Conservation (phyloP, 2,888 invertebrate genomes). For the Agrochola circellaris region DNA sequence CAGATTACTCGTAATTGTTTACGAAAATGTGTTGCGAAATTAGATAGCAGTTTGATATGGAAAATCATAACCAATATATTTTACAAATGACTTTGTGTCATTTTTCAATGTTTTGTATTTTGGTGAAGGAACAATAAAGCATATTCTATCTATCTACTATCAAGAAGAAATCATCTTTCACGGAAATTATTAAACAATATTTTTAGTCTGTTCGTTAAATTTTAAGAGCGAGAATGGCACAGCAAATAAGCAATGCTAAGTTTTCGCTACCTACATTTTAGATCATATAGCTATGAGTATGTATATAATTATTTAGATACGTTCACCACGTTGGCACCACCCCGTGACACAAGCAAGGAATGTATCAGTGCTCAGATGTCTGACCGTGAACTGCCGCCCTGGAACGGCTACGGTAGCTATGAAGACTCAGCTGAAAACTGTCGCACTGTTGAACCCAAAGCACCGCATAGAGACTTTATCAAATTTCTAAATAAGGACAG, state of each 20-base stretch:
- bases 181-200: neutral
- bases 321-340: slow-evolving; percentile 91
- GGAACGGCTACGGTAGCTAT: slow-evolving; percentile 97
- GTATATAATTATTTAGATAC: slow-evolving; percentile 84
- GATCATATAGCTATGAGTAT: neutral
- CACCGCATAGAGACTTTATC: slow-evolving; percentile 94
- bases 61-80: neutral
- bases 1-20: no score
- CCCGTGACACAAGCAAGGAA: slow-evolving; percentile 79
- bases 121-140: neutral
- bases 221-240: neutral
- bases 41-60: neutral
- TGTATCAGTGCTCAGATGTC: slow-evolving; percentile 76
- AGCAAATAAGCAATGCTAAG: neutral
- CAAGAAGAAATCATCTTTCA: neutral
- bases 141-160: neutral
- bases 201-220: neutral
- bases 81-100: neutral
- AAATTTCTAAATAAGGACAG: slow-evolving; percentile 95
- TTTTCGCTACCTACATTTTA: neutral
- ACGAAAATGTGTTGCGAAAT: no score
- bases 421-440: slow-evolving; percentile 98
- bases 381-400: slow-evolving; percentile 93
- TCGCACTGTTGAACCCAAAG: slow-evolving; percentile 94
- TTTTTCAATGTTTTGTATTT: neutral